A percentile compares a stretch with the other conserved stretches of the same genome.
These are phyloP conservation scores for Allolobophora icterica DNA, from an alignment of 2,888 invertebrate genomes.

Conservation along the genomic window DNA sequence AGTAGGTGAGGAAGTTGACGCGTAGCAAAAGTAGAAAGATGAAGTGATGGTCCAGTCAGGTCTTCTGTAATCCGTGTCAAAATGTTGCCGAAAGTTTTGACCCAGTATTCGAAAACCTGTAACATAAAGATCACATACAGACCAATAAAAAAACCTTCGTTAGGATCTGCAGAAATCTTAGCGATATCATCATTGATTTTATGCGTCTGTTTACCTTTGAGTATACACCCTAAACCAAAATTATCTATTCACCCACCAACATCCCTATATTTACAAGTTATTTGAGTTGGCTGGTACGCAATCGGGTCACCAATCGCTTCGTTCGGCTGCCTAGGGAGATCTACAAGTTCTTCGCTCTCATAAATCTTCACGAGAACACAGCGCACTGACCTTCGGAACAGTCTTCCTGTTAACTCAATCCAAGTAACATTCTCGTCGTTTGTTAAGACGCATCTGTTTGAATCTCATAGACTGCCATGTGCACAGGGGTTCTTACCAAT, in stretches of 20 bases:
- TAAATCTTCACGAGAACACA: too few relatives aligned
- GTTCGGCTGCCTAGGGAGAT: too few relatives aligned
- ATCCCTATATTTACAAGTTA: too few relatives aligned
- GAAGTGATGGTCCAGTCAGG: background rate
- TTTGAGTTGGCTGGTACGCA: too few relatives aligned
- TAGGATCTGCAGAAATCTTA: background rate
- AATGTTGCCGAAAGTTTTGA: background rate
- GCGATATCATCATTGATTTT: background rate
- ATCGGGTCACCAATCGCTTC: too few relatives aligned
- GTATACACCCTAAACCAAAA: background rate
- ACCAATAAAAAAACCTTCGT: background rate
- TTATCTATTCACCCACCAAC: background rate
- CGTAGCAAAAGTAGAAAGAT: background rate
- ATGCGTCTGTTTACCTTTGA: background rate
- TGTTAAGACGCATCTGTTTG: too few relatives aligned
- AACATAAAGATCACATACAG: background rate
- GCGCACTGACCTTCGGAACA: too few relatives aligned
- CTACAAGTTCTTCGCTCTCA: too few relatives aligned
- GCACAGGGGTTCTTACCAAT: too few relatives aligned
- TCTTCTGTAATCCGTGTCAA: background rate
- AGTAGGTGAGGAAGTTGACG: background rate
- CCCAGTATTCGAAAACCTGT: background rate
- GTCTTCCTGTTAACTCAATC: too few relatives aligned
- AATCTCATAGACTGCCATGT: too few relatives aligned
- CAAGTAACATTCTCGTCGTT: too few relatives aligned